phyloP scores from a whole-genome alignment of 2,888 invertebrate species.

The Theristus sp. region DNA sequence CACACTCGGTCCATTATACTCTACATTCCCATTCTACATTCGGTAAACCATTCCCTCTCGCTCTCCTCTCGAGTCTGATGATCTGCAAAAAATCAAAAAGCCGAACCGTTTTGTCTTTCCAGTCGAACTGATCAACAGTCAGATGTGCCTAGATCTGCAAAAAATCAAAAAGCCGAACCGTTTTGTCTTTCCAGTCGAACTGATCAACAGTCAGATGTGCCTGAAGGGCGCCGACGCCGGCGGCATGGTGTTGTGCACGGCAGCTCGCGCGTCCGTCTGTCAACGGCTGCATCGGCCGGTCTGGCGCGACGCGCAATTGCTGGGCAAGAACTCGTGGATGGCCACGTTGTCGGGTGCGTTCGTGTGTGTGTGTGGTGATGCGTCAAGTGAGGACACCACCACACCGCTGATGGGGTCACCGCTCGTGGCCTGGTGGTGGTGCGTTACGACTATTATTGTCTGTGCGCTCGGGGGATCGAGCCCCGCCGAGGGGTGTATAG shows the following conservation, averaged over 20 bases:
- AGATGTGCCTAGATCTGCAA: constrained; percentile 59
- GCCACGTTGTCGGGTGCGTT: constrained; percentile 91
- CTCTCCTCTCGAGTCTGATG: too few relatives aligned
- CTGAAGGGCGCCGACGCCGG: constrained; percentile 67
- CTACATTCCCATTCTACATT: too few relatives aligned
- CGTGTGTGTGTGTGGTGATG: constrained; percentile 22
- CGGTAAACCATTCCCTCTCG: too few relatives aligned
- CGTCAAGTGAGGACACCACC: not conserved
- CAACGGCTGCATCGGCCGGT: constrained; percentile 71
- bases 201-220: constrained; percentile 71
- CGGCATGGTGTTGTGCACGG: constrained; percentile 88
- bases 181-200: constrained; percentile 47
- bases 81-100: too few relatives aligned
- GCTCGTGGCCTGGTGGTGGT: too few relatives aligned
- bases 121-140: constrained; percentile 73
- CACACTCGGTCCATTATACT: too few relatives aligned
- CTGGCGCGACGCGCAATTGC: constrained; percentile 57
- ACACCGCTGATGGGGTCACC: too few relatives aligned
- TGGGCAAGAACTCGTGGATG: constrained; percentile 87
- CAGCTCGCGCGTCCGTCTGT: constrained; percentile 80
- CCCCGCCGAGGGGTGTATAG: too few relatives aligned
- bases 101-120: too few relatives aligned
- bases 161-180: too few relatives aligned
- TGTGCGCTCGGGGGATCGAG: too few relatives aligned
- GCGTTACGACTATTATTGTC: too few relatives aligned